Base-by-base conservation (phyloP, 2,797 vertebrate species). In the Epinephelus malabaricus region DNA sequence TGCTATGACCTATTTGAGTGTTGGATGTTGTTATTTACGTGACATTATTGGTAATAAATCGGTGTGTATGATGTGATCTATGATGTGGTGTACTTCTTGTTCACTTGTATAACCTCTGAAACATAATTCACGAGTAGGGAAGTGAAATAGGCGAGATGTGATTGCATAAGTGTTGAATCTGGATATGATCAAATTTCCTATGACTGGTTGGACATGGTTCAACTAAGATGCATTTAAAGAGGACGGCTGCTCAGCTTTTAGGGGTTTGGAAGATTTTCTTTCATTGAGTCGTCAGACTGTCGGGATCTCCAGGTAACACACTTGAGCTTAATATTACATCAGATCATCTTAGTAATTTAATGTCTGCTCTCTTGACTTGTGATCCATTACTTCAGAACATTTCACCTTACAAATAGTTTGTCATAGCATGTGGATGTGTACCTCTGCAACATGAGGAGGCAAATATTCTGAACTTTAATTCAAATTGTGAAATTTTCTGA, bases 221-320 rank as follows among this genome's bases (percentile, higher is more conserved):
- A 62, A 49, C 2, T 1, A 7, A 27, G 1, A 69, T 34, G 4
- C 2, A 11, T 63, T 59, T 60, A 69, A 56, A 69, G 8, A 14
- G 12, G 14, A 38, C 6, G 11, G 9, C 1, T 0, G 21, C 12
- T 25, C 3, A 0, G 7, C 6, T 18, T 61, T 27, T 3, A 1
- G 19, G 18, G 13, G 58, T n/a, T 76, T 21, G 15, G 49, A 45
- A n/a, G 4, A 1, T 19, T 54, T 62, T 54, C 17, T 3, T 14
- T 54, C 21, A 50, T 4, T 43, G 54, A 69, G 27, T 12, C 60
- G 19, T 56, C 63, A 10, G 23, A 30, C 12, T 25, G 49, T 69
- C 38, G 0, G 1, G 40, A 23, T 7, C 19, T 66, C 46, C 72
- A 86, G 76, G 83, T 86, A 73, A 76, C 25, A 78, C 19, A 9